Evolutionary conservation across 2,888 invertebrate genomes (phyloP), one percentile per base, ranked within the genome.

Genomic region (Ditula angustiorana): DNA sequence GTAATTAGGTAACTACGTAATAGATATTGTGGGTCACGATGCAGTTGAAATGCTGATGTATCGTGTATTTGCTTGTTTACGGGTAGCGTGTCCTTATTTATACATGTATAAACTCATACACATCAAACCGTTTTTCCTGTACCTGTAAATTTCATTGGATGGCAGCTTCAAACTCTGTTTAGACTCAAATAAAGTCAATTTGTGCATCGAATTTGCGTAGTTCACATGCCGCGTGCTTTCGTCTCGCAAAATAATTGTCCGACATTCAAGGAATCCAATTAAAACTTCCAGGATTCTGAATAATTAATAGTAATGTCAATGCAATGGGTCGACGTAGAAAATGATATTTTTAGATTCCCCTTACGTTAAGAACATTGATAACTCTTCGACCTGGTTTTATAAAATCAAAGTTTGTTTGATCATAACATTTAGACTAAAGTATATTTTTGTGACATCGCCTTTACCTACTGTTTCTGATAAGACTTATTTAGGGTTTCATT

Each of bases 391-490:
- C 8, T 19, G 8, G 19, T 41, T 41, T 2, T 10, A 4, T 41
- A 19, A 19, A 19, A 19, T 19, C 8, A 33, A 11, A 16, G n/a
- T 35, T 13, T 13, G 4, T 35, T 35, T 35, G n/a, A 37, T 37
- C 2, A 5, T 16, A 13, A 37, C n/a, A 23, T n/a, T 46, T 23
- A n/a, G n/a, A 13, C 7, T 8, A 13, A 47, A 11, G 21, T n/a
- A 52, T 60, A 52, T 60, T 60, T 52, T 52, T 60, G 60, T 28
- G 52, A 60, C 21, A 50, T 41, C 4, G 19, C 19, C 19, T 59
- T 60, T 52, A 41, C 49, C n/a, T 33, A 33, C 2, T 58, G 24
- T 7, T 28, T 23, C 21, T 3, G n/a, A 5, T 11, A 28, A 44
- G 24, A 56, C 41, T 23, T 13, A 33, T 47, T 4, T 7, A 35